Conservation (phyloP, 2,888 invertebrate genomes). For the Pantelozetes paolii region DNA sequence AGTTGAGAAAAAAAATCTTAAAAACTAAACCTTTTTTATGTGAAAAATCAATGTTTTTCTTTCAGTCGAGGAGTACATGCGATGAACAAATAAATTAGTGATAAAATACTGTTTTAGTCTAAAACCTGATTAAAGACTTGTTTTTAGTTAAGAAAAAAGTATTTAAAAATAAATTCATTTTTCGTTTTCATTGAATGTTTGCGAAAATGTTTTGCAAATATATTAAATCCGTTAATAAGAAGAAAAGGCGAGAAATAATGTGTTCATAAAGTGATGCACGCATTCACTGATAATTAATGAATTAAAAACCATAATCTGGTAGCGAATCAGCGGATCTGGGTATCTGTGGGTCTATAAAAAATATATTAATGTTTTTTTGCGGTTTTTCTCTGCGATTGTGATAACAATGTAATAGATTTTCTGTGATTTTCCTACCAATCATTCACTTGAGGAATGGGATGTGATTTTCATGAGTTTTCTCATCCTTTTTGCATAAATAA, state of each 20-base stretch:
- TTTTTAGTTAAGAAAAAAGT: neutral
- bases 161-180: neutral
- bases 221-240: conserved; percentile 2
- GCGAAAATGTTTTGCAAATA: neutral
- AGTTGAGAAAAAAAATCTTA: neutral
- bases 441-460: conserved; percentile 28
- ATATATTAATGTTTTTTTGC: conserved; percentile 5
- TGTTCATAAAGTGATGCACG: conserved; percentile 9
- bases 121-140: neutral
- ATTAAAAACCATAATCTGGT: conserved; percentile 10
- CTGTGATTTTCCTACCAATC: neutral
- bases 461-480: conserved; percentile 21
- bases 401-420: conserved; percentile 27
- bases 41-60: neutral
- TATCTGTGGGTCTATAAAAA: neutral
- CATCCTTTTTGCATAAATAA: conserved; percentile 3
- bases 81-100: neutral
- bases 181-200: neutral
- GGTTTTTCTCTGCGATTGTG: neutral
- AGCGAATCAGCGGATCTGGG: conserved; percentile 7
- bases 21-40: neutral
- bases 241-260: conserved; percentile 24
- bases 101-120: neutral
- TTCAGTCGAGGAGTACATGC: neutral
- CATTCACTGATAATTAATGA: conserved; percentile 26